Evolutionary conservation across 2,797 vertebrate genomes (phyloP).

Genomic region (Spinibarbus caldwelli): DNA sequence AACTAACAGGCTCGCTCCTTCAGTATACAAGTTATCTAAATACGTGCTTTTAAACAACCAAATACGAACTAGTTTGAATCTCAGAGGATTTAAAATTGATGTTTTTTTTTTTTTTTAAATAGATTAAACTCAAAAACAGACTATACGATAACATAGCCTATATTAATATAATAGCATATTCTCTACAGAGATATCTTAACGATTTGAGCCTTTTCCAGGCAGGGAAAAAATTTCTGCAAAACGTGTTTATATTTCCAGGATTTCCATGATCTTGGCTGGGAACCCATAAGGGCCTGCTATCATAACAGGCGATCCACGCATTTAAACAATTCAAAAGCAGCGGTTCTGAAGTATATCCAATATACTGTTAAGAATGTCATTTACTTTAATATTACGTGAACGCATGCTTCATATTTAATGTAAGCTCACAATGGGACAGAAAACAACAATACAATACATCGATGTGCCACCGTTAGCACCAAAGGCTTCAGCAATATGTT

Average conservation of each 20-base stretch:
- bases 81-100: not conserved
- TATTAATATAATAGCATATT: not conserved
- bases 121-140: not conserved
- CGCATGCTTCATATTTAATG: not conserved
- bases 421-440: too few relatives aligned
- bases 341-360: not conserved
- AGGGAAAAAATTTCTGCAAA: not conserved
- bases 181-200: not conserved
- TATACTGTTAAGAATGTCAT: too few relatives aligned
- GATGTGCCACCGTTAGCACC: not conserved
- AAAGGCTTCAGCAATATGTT: not conserved
- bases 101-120: not conserved
- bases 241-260: not conserved
- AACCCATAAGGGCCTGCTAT: not conserved
- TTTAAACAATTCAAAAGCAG: too few relatives aligned
- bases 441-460: not conserved
- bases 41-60: not conserved
- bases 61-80: not conserved
- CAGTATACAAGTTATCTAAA: not conserved
- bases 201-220: not conserved
- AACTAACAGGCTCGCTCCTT: not conserved
- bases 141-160: not conserved
- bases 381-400: not conserved
- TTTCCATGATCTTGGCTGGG: too few relatives aligned
- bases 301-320: not conserved